A percentile compares a stretch with the other conserved stretches of the same genome.
Evolutionary conservation across 2,797 vertebrate genomes (phyloP).

Genomic region (Ctenopoma kingsleyae): DNA sequence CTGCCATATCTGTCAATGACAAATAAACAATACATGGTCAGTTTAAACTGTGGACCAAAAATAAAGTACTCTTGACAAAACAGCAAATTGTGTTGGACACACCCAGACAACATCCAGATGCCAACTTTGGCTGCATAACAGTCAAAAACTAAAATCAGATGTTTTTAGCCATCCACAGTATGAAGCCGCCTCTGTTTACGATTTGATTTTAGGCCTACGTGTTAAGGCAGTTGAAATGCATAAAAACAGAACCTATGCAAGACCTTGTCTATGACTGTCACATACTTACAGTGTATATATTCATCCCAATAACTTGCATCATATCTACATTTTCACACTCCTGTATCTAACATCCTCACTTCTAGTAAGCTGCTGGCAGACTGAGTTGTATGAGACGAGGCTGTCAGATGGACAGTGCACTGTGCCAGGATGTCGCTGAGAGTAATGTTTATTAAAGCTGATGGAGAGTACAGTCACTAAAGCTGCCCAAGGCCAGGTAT

Average conservation of each 20-base stretch:
- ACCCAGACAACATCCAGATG: neutral
- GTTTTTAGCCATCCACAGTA: neutral
- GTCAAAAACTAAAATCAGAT: neutral
- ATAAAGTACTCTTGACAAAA: neutral
- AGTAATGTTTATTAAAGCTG: slow-evolving; percentile 60
- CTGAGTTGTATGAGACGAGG: slow-evolving; percentile 15
- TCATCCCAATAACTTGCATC: neutral
- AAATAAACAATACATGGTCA: slow-evolving; percentile 29
- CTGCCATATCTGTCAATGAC: slow-evolving; percentile 88
- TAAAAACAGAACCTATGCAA: neutral
- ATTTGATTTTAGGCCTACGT: neutral
- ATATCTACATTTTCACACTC: neutral
- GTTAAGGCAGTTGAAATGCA: neutral
- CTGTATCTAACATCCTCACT: slow-evolving; percentile 6
- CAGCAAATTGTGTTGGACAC: neutral
- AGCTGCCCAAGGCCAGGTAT: slow-evolving; percentile 52
- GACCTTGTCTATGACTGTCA: neutral
- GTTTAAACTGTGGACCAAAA: slow-evolving; percentile 4
- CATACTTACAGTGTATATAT: neutral
- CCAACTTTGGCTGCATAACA: neutral
- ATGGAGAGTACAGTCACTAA: slow-evolving; percentile 50
- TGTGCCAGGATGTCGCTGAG: slow-evolving; percentile 48
- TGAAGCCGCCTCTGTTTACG: neutral
- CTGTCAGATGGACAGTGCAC: slow-evolving; percentile 47
- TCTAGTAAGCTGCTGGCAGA: slow-evolving; percentile 41